phyloP scores from a whole-genome alignment of 2,113 vertebrate species.

The Sander vitreus region DNA sequence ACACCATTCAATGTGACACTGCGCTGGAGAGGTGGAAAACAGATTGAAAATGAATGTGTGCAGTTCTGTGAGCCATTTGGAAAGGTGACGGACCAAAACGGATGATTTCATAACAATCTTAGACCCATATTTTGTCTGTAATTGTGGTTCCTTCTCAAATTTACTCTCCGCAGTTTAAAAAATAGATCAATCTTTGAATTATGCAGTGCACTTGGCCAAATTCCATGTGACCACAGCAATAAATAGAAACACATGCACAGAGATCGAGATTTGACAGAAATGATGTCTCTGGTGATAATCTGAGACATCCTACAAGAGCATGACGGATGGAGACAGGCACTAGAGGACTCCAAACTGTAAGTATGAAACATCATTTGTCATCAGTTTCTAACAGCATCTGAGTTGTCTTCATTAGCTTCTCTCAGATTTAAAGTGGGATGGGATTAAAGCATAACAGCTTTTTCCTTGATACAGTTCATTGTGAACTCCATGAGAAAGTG shows the following conservation, averaged over 20 bases:
- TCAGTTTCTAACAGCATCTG: background rate
- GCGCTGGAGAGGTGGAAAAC: background rate
- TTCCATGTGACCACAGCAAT: conserved; percentile 20
- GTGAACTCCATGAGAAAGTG: background rate
- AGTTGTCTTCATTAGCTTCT: background rate
- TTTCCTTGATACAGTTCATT: conserved; percentile 33
- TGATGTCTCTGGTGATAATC: conserved; percentile 15
- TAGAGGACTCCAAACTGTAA: background rate
- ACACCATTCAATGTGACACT: background rate
- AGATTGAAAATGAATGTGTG: background rate
- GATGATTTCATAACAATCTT: conserved; percentile 9
- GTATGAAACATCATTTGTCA: conserved; percentile 9
- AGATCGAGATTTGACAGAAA: conserved; percentile 1
- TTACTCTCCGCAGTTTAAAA: background rate
- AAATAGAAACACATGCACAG: conserved; percentile 31
- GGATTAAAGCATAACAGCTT: background rate
- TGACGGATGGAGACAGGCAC: background rate
- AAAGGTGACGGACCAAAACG: background rate
- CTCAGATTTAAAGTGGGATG: background rate
- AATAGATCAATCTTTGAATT: conserved; percentile 21
- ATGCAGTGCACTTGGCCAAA: conserved; percentile 21
- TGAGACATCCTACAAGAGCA: conserved; percentile 11
- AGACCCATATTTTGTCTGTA: conserved; percentile 43
- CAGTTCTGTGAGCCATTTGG: conserved; percentile 9
- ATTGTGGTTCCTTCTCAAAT: conserved; percentile 40